phyloP scores from a whole-genome alignment of 2,888 invertebrate genomes.

The Temnothorax rugatulus region DNA sequence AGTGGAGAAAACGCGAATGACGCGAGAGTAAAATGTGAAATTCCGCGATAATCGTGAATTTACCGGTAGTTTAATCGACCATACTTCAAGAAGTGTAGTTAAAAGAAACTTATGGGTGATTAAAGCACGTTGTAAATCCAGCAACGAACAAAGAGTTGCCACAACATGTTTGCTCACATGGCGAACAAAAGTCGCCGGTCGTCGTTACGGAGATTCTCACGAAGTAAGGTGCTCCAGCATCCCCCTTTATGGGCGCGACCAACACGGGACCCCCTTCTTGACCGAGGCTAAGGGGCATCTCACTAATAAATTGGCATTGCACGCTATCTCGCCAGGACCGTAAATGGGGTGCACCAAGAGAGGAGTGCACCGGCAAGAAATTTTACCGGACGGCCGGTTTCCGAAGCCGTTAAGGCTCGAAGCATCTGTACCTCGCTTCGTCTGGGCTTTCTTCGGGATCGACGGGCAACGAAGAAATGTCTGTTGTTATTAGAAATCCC shows the following conservation, averaged over 20 bases:
- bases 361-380: conserved; percentile 75
- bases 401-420: conserved; percentile 74
- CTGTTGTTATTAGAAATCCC: conserved; percentile 64
- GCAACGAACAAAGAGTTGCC: conserved; percentile 19
- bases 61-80: conserved; percentile 2
- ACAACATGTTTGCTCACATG: neutral
- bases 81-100: neutral
- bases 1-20: neutral
- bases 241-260: conserved; percentile 77
- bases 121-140: conserved; percentile 23
- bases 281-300: conserved; percentile 82
- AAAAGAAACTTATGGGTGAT: neutral
- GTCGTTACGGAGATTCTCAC: conserved; percentile 78
- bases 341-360: conserved; percentile 78
- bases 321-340: conserved; percentile 78
- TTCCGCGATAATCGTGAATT: conserved; percentile 14
- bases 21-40: neutral
- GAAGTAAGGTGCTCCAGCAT: conserved; percentile 71
- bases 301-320: conserved; percentile 84
- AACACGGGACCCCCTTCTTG: conserved; percentile 75
- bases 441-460: conserved; percentile 61
- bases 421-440: conserved; percentile 55
- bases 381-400: conserved; percentile 78
- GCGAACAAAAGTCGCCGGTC: conserved; percentile 28
- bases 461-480: conserved; percentile 45